phyloP scores from a whole-genome alignment of 2,888 invertebrate species.

The Hydrotaea cyrtoneurina region DNA sequence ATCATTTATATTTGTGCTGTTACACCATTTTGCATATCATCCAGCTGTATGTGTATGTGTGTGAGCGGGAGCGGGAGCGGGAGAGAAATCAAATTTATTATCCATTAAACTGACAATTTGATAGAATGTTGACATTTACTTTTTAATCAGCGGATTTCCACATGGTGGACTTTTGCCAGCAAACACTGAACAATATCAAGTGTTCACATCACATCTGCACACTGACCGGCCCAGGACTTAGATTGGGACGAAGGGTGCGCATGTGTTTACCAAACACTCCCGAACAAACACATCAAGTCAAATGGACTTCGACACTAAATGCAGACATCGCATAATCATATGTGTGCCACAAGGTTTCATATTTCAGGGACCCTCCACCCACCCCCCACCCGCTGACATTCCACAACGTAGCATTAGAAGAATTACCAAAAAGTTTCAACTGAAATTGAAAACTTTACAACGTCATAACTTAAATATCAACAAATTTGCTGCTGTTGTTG shows the following conservation, averaged over 20 bases:
- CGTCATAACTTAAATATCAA: background rate
- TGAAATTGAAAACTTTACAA: background rate
- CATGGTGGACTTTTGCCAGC: slow-evolving; percentile 12
- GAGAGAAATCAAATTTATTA: slow-evolving; percentile 29
- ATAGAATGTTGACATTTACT: slow-evolving; percentile 37
- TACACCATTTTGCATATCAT: too few relatives aligned
- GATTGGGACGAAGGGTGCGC: too few relatives aligned
- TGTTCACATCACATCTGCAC: background rate
- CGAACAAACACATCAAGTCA: too few relatives aligned
- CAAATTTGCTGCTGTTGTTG: background rate
- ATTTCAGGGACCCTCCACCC: background rate
- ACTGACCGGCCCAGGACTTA: too few relatives aligned
- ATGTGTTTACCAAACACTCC: too few relatives aligned
- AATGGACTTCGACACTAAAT: too few relatives aligned
- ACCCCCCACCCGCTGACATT: background rate
- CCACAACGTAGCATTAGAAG: too few relatives aligned
- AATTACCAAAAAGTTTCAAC: slow-evolving; percentile 3
- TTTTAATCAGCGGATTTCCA: slow-evolving; percentile 41
- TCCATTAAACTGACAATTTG: slow-evolving; percentile 39
- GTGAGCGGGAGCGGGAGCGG: background rate
- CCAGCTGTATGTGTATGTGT: background rate
- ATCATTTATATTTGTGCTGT: too few relatives aligned
- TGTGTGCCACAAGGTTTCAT: background rate
- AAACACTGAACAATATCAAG: background rate
- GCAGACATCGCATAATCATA: too few relatives aligned